Conservation (phyloP, 1,140 invertebrate genomes). For the Armadillidium nasatum region DNA sequence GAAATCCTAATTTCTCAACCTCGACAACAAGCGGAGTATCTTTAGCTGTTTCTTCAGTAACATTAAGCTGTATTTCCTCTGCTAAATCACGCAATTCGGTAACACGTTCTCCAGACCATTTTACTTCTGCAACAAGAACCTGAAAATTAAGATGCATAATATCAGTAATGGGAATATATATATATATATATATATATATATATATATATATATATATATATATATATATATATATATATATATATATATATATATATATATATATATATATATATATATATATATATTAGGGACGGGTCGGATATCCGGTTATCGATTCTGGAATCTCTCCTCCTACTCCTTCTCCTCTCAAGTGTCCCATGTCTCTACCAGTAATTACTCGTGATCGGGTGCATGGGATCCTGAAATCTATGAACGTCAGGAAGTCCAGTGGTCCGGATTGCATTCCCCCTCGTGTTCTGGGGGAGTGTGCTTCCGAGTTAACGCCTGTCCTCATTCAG, state of each 20-base stretch:
- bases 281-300: neutral
- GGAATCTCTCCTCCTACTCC: too few species aligned
- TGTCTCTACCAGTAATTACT: too few species aligned
- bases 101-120: conserved; percentile 52
- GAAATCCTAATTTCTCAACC: conserved; percentile 66
- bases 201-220: conserved; percentile 23
- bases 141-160: too few species aligned
- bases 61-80: conserved; percentile 67
- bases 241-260: conserved; percentile 11
- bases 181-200: neutral
- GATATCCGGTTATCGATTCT: too few species aligned
- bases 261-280: neutral
- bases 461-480: too few species aligned
- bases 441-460: too few species aligned
- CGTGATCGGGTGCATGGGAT: too few species aligned
- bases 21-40: conserved; percentile 63
- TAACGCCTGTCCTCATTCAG: too few species aligned
- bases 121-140: conserved; percentile 64
- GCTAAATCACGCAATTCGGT: conserved; percentile 68
- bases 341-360: too few species aligned
- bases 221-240: conserved; percentile 21
- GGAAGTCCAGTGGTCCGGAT: too few species aligned
- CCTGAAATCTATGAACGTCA: too few species aligned
- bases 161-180: conserved; percentile 1
- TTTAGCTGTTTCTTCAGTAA: conserved; percentile 60